A percentile compares a stretch with the other conserved stretches of the same genome.
Evolutionary conservation across 2,797 vertebrate genomes (phyloP).

Genomic region (Caiman crocodilus): DNA sequence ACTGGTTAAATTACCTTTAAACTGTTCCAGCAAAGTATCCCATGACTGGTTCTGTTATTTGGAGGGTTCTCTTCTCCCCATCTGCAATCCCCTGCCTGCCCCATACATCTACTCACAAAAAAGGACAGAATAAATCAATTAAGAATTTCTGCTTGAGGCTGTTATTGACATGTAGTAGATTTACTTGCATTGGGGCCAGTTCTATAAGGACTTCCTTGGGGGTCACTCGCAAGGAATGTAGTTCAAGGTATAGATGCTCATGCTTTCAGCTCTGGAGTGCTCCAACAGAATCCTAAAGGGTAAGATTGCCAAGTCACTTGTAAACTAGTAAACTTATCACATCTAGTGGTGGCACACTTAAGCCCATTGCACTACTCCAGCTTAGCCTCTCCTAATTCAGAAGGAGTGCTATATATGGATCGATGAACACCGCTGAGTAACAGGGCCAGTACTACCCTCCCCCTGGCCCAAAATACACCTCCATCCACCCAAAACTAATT

Average conservation of each 20-base stretch:
- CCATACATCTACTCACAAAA: constrained; percentile 24
- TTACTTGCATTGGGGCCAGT: constrained; percentile 28
- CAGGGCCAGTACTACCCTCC: too few species aligned
- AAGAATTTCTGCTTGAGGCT: constrained; percentile 37
- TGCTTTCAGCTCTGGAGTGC: neutral
- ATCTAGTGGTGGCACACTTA: too few species aligned
- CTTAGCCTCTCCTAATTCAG: too few species aligned
- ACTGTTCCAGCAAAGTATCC: constrained; percentile 18
- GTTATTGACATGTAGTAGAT: constrained; percentile 29
- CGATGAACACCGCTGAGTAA: too few species aligned
- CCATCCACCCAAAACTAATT: too few species aligned
- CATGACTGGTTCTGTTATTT: neutral
- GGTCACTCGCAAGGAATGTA: constrained; percentile 37
- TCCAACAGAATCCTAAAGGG: neutral
- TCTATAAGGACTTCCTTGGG: constrained; percentile 51
- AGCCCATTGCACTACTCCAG: too few species aligned
- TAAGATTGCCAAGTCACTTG: neutral
- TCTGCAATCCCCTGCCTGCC: neutral
- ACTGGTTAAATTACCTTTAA: constrained; percentile 17
- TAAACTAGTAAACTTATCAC: too few species aligned
- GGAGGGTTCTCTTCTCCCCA: neutral
- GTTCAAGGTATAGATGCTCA: constrained; percentile 33
- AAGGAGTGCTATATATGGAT: too few species aligned
- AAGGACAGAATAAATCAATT: constrained; percentile 4
- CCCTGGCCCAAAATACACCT: too few species aligned